A percentile compares a stretch with the other conserved stretches of the same genome.
These are phyloP conservation scores for Laspeyria flexula DNA, from an alignment of 2,888 invertebrate species.

Conservation along the genomic window DNA sequence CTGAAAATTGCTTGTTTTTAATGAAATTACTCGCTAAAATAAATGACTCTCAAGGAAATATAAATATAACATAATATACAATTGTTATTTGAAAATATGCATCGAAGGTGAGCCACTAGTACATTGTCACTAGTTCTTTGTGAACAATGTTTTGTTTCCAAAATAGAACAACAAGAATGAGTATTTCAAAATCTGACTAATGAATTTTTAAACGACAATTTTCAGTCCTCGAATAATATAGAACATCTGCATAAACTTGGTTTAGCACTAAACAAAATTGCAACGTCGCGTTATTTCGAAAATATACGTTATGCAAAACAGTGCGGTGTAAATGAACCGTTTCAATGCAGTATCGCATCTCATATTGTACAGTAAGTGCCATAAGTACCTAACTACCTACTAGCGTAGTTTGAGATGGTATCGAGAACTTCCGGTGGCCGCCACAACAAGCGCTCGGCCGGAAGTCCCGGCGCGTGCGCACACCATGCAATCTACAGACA, in stretches of 20 bases:
- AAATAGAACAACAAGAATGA: no score
- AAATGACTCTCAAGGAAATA: no score
- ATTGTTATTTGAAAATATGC: no score
- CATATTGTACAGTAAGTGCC: conserved; percentile 25
- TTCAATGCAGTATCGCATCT: conserved; percentile 29
- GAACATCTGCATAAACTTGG: neutral
- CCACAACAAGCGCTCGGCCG: conserved; percentile 63
- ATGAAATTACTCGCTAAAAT: no score
- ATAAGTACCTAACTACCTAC: conserved; percentile 34
- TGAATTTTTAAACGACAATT: neutral
- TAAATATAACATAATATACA: no score
- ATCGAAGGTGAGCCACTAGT: no score
- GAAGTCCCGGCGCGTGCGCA: conserved; percentile 77
- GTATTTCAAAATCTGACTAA: neutral
- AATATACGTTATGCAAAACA: conserved; percentile 26
- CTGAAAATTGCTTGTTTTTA: no score
- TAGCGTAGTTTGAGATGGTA: conserved; percentile 60
- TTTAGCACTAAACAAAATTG: conserved; percentile 20
- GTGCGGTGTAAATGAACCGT: conserved; percentile 20
- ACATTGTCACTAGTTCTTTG: no score
- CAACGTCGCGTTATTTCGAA: conserved; percentile 8
- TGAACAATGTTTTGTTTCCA: no score
- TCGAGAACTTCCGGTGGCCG: conserved; percentile 67
- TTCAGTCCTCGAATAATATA: neutral
- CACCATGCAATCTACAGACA: conserved; percentile 57